A percentile compares a stretch with the other conserved stretches of the same genome.
phyloP scores from a whole-genome alignment of 2,113 vertebrate genomes.

The Sterrhoptilus dennistouni region DNA sequence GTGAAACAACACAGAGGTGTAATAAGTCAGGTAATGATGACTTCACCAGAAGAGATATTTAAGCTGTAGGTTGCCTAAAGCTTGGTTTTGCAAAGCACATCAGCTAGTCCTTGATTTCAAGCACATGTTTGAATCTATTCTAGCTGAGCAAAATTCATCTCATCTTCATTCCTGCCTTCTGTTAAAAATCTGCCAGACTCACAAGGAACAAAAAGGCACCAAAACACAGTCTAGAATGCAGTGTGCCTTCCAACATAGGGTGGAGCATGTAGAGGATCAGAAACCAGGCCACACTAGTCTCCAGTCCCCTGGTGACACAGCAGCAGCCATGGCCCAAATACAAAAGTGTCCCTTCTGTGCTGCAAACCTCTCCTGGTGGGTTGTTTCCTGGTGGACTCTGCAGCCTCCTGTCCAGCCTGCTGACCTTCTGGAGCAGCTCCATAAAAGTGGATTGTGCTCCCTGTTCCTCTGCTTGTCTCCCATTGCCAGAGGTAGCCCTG shows the following conservation, averaged over 20 bases:
- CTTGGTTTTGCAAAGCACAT: background rate
- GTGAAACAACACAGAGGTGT: background rate
- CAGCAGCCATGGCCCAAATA: background rate
- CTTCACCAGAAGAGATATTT: background rate
- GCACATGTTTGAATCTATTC: background rate
- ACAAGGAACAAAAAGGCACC: background rate
- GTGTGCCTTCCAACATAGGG: background rate
- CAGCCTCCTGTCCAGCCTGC: background rate
- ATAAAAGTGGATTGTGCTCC: background rate
- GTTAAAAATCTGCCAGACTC: background rate
- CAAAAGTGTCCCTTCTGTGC: rapidly evolving
- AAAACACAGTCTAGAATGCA: background rate
- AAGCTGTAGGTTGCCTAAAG: background rate
- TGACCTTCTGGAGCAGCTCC: background rate
- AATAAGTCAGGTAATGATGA: rapidly evolving
- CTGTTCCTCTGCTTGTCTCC: background rate
- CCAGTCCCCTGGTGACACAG: rapidly evolving
- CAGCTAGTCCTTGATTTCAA: background rate
- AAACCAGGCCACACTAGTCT: background rate
- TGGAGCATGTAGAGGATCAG: background rate
- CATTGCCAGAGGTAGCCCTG: background rate
- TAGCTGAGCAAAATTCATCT: background rate
- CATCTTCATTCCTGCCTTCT: background rate
- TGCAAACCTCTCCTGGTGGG: background rate
- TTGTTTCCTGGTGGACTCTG: background rate